Evolutionary conservation across 2,888 invertebrate genomes (phyloP), one percentile per base, ranked within the genome.

Genomic region (Cacoxenus indagator): DNA sequence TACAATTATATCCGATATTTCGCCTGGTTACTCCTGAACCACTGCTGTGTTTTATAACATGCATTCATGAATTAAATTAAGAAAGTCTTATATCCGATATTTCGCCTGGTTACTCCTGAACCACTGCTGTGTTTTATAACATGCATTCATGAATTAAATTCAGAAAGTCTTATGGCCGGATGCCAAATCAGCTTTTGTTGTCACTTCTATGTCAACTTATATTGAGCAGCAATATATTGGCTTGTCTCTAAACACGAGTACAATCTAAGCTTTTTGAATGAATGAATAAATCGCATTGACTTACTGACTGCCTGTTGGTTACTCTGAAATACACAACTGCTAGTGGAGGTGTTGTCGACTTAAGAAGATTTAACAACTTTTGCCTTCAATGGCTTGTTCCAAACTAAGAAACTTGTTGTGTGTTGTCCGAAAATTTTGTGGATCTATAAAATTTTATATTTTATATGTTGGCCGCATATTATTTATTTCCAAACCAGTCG

Each of bases 321-420:
- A 22, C 22, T 17, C 8, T 43, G 45, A 22, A 37, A 14, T 37
- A 14, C 37, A 14, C 37, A 24, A 19, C 14, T 31, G 31, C 19
- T 59, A 31, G 6, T 19, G 59, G 31, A n/a, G 31, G 59, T 31
- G 51, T 51, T 51, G 51, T 22, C 51, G 19, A 22, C 51, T n/a
- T 51, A 19, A 14, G 19, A 43, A n/a, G 78, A 81, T 72, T 77
- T 81, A 80, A 80, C 80, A 82, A 83, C 84, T 80, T 83, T 81
- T 79, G 84, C 84, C 84, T 81, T 76, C 82, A 73, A 82, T 37
- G 37, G 37, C 37, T 81, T 84, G 82, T 74, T 79, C 83, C 84
- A 81, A 81, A 82, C 84, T 82, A 78, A 84, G 84, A 78, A 81
- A 81, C 74, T 84, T 75, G 82, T 77, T 37, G 37, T 37, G 8